Percentiles rank a stretch among this genome's conserved stretches.
phyloP scores from a whole-genome alignment of 2,888 invertebrate species.

The Liodrosophila aerea region DNA sequence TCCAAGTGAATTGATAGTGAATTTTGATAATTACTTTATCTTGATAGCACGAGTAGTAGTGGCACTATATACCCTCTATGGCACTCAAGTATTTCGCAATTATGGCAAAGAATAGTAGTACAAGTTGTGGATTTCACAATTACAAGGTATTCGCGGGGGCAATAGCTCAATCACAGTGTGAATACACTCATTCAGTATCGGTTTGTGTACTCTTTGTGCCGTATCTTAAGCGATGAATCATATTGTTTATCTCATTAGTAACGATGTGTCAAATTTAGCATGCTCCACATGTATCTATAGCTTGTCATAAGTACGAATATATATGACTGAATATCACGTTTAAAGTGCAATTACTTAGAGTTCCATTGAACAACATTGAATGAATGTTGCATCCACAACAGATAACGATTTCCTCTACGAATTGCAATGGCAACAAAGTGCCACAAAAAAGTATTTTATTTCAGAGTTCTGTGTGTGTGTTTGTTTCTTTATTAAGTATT shows the following conservation, averaged over 20 bases:
- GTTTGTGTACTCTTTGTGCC: conserved; percentile 3
- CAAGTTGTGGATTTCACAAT: conserved; percentile 23
- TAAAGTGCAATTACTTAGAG: conserved; percentile 39
- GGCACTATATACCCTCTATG: not conserved
- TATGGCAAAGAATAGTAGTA: conserved; percentile 20
- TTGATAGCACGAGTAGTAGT: no score
- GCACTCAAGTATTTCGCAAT: conserved; percentile 35
- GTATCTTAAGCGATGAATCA: conserved; percentile 52
- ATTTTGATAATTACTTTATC: conserved; percentile 29
- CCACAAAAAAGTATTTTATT: conserved; percentile 9
- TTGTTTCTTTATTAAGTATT: no score
- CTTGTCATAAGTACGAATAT: conserved; percentile 14
- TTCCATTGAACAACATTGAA: conserved; percentile 4
- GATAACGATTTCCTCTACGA: conserved; percentile 42
- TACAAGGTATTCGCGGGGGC: conserved; percentile 21
- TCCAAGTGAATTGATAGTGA: conserved; percentile 28
- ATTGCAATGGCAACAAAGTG: conserved; percentile 46
- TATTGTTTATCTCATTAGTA: conserved; percentile 69
- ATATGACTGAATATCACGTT: conserved; percentile 43
- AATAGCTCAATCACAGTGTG: conserved; percentile 36
- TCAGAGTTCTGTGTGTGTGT: not conserved
- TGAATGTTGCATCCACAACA: conserved; percentile 1
- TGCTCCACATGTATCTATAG: conserved; percentile 19
- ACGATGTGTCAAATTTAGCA: conserved; percentile 66
- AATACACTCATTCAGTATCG: conserved; percentile 15